These are phyloP conservation scores for Passerina amoena DNA, from an alignment of 2,113 vertebrate genomes.

Conservation along the genomic window DNA sequence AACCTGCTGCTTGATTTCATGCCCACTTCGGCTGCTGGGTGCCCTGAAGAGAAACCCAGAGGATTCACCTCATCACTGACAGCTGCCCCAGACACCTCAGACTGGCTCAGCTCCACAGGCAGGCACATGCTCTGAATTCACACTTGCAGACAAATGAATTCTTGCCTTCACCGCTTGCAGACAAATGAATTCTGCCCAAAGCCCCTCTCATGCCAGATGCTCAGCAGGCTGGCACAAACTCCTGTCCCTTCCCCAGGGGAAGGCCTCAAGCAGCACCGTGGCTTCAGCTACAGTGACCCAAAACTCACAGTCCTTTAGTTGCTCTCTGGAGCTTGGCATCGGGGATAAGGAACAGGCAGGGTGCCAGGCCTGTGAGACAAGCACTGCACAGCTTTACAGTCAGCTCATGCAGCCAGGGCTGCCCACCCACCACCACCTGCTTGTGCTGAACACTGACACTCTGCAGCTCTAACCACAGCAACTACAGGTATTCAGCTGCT, in stretches of 20 bases:
- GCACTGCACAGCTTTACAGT: not conserved
- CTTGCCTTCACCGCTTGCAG: not conserved
- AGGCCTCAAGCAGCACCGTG: accelerated
- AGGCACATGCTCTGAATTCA: not conserved
- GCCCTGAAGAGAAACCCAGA: not conserved
- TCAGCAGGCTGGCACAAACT: not conserved
- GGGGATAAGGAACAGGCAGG: not conserved
- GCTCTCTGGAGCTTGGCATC: not conserved
- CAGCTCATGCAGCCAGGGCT: not conserved
- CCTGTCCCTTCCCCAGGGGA: not conserved
- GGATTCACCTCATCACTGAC: not conserved
- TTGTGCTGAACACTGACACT: not conserved
- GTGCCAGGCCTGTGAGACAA: not conserved
- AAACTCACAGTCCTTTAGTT: not conserved
- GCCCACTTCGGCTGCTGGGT: accelerated
- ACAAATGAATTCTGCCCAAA: not conserved
- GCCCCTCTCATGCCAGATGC: not conserved
- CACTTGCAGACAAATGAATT: not conserved
- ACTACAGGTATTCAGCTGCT: not conserved
- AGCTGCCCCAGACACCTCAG: not conserved
- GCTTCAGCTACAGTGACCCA: not conserved
- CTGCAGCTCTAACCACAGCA: not conserved
- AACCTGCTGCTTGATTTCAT: not conserved
- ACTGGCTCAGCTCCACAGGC: not conserved
- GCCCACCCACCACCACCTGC: not conserved